Base-by-base conservation (phyloP, 2,113 vertebrate species). In the Lepisosteus osseus region DNA sequence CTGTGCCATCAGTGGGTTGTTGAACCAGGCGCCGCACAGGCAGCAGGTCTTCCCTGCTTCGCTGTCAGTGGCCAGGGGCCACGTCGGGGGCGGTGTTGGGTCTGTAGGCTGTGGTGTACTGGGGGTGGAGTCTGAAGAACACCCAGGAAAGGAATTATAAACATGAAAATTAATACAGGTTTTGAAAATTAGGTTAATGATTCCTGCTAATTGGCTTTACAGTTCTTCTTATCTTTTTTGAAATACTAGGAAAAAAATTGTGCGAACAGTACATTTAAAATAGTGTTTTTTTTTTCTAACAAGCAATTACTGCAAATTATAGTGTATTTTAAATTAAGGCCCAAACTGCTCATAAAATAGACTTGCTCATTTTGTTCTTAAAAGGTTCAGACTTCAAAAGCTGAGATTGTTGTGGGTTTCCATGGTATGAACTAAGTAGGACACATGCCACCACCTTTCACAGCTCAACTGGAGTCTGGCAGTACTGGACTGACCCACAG, bases 1-100 rank as follows among this genome's bases (percentile, higher is more conserved):
- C 82, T 93, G 90, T 62, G 92, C 92, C 92, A 94, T 94, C 79
- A 94, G 78, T 0, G 92, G 92, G 83, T 94, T 93, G 83, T 94
- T 93, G 80, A 93, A 94, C 92, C 92, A 94, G 74, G 92, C 91
- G 43, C 90, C 85, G 29, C 92, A 94, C 44, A 93, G 78, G 71
- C 89, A 91, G 73, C 92, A 94, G 78, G 91, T 93, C 76, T 93
- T 93, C 6, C 89, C 88, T 0, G 89, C 90, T 75, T 92, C 91
- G 41, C 88, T 86, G 2, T 87, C 85, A 47, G 87, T 89, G 14
- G 65, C 81, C 75, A 64, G 71, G 61, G 85, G 77, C 67, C 86
- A 83, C 72, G 77, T 71, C 1, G 70, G 76, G 70, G 74, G 80
- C 6, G 83, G 81, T 51, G 81, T 29, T 4, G 67, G 55, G 12